These are phyloP conservation scores for Bubo scandiacus DNA, from an alignment of 2,113 vertebrate species.

Conservation along the genomic window DNA sequence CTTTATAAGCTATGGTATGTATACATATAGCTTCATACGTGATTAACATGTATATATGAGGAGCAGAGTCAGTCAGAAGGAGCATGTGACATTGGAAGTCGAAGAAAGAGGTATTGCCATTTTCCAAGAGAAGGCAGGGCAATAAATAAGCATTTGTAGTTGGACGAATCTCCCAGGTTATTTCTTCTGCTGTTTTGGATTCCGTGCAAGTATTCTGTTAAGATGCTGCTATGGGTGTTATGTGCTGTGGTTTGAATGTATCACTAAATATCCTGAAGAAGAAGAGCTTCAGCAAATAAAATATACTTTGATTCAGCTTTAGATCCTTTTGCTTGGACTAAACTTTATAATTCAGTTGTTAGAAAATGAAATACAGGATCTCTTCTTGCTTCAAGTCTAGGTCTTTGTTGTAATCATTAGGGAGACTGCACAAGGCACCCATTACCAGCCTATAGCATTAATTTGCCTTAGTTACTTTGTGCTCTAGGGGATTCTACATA, in stretches of 20 bases:
- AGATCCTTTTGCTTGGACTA: not conserved
- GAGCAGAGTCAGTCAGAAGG: not conserved
- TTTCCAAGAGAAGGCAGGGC: not conserved
- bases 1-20: not conserved
- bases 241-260: not conserved
- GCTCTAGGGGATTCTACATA: not conserved
- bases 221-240: not conserved
- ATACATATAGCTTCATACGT: not conserved
- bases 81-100: not conserved
- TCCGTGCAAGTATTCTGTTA: not conserved
- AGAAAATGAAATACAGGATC: not conserved
- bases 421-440: not conserved
- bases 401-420: not conserved
- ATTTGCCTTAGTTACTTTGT: not conserved
- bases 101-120: not conserved
- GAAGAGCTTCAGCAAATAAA: not conserved
- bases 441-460: not conserved
- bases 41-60: not conserved
- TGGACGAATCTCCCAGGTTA: not conserved
- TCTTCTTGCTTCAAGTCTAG: not conserved
- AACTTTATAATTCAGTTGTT: not conserved
- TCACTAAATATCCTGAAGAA: not conserved
- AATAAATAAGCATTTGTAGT: not conserved
- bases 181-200: not conserved
- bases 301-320: not conserved